Conservation (phyloP, 2,797 vertebrate species). For the Danio kyathit region DNA sequence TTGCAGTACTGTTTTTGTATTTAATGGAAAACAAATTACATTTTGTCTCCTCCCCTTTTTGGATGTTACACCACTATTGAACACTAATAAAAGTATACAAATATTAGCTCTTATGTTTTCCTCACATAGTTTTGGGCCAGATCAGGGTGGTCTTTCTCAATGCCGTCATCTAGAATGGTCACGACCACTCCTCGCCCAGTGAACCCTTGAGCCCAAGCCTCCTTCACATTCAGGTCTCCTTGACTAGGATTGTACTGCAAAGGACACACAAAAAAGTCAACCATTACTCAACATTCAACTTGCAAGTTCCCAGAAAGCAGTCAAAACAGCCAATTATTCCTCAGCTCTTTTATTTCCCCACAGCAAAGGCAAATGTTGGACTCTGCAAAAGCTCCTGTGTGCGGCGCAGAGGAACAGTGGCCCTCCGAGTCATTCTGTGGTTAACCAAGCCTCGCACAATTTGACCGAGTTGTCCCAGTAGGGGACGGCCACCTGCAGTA, state of each 20-base stretch:
- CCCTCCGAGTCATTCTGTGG: conserved; percentile 22
- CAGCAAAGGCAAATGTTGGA: conserved; percentile 27
- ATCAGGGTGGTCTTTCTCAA: conserved; percentile 97
- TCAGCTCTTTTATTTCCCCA: neutral
- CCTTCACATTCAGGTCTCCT: conserved; percentile 91
- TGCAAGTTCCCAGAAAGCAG: neutral
- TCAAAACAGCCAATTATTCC: neutral
- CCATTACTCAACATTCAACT: neutral
- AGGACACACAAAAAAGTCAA: conserved; percentile 36
- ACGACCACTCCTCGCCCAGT: conserved; percentile 93
- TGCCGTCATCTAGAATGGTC: conserved; percentile 95
- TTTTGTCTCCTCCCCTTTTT: too few species aligned
- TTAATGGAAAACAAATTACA: too few species aligned
- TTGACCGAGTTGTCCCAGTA: conserved; percentile 19
- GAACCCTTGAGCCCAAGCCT: conserved; percentile 93
- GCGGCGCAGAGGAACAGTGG: conserved; percentile 29
- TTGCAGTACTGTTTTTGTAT: too few species aligned
- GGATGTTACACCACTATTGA: neutral
- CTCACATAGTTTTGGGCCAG: conserved; percentile 89
- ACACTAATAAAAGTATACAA: neutral
- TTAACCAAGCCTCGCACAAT: conserved; percentile 38
- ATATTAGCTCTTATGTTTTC: neutral
- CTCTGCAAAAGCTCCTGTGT: conserved; percentile 4
- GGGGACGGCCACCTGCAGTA: conserved; percentile 17
- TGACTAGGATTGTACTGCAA: conserved; percentile 84